A percentile compares a stretch with the other conserved stretches of the same genome.
These are phyloP conservation scores for Prosapia bicincta DNA, from an alignment of 2,888 invertebrate genomes.

Conservation along the genomic window DNA sequence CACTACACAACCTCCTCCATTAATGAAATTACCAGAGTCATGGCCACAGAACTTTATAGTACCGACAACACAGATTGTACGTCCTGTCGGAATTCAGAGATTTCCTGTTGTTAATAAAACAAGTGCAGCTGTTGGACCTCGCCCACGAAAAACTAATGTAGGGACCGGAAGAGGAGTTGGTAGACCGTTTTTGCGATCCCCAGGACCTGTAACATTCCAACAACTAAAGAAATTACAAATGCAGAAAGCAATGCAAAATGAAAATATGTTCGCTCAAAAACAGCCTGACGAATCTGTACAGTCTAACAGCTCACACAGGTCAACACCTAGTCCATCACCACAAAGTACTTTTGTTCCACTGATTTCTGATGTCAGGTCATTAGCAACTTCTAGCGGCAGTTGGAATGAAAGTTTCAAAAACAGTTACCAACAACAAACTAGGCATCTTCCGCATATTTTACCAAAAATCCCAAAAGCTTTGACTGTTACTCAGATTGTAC, in stretches of 20 bases:
- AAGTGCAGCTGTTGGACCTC: not conserved
- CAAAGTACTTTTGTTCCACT: constrained; percentile 44
- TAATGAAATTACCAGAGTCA: not conserved
- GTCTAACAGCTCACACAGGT: not conserved
- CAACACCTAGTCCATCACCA: not conserved
- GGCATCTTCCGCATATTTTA: constrained; percentile 28
- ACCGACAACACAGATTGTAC: not conserved
- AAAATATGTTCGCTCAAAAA: not conserved
- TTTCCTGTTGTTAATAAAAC: not conserved
- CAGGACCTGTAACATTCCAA: not conserved
- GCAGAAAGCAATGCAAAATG: not conserved
- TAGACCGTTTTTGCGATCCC: not conserved
- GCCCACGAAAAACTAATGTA: not conserved
- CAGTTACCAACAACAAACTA: constrained; percentile 21
- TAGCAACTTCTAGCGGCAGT: constrained; percentile 37
- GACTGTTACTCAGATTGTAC: constrained; percentile 66
- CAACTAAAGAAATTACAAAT: not conserved
- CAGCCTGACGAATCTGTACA: not conserved
- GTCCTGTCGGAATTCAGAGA: not conserved
- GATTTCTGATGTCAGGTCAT: constrained; percentile 46
- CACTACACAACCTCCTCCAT: not conserved
- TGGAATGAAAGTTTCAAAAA: constrained; percentile 30
- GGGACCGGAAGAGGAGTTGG: not conserved
- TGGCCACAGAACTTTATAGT: not conserved
- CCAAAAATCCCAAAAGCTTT: constrained; percentile 63